These are phyloP conservation scores for Trichopria drosophilae DNA, from an alignment of 2,888 invertebrate genomes.

Conservation along the genomic window DNA sequence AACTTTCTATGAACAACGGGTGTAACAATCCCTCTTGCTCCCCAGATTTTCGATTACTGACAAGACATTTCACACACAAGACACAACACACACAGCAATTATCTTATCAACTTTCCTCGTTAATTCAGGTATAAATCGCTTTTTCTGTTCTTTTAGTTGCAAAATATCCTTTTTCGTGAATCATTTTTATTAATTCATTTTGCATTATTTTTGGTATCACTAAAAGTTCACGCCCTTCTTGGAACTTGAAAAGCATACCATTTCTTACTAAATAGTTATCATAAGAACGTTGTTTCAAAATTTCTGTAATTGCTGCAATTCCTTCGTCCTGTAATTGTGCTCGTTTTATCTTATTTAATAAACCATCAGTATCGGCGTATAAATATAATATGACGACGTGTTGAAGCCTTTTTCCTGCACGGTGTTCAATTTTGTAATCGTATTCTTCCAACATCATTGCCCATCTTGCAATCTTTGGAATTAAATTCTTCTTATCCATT, in stretches of 20 bases:
- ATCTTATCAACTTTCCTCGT: conserved; percentile 17
- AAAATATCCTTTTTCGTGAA: conserved; percentile 19
- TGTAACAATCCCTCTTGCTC: neutral
- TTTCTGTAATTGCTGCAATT: conserved; percentile 13
- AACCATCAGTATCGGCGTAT: conserved; percentile 1
- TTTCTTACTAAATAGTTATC: conserved; percentile 15
- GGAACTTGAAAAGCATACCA: conserved; percentile 16
- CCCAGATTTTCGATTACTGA: neutral
- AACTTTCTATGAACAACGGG: neutral
- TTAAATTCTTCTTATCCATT: conserved; percentile 22
- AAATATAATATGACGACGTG: conserved; percentile 32
- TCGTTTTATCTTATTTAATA: conserved; percentile 4
- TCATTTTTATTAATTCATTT: conserved; percentile 14
- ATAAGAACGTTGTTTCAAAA: conserved; percentile 13
- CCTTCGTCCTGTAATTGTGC: conserved; percentile 24
- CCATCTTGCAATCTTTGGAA: conserved; percentile 27
- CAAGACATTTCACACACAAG: too few relatives aligned
- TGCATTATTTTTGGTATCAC: conserved; percentile 23
- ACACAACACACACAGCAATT: conserved; percentile 23
- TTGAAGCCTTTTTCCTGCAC: conserved; percentile 27
- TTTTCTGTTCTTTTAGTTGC: conserved; percentile 15
- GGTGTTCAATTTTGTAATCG: conserved; percentile 33
- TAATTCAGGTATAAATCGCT: conserved; percentile 11
- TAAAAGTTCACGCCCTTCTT: conserved; percentile 15
- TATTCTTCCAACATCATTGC: conserved; percentile 30